Base-by-base conservation (phyloP, 2,797 vertebrate species). In the Sardinella longiceps region DNA sequence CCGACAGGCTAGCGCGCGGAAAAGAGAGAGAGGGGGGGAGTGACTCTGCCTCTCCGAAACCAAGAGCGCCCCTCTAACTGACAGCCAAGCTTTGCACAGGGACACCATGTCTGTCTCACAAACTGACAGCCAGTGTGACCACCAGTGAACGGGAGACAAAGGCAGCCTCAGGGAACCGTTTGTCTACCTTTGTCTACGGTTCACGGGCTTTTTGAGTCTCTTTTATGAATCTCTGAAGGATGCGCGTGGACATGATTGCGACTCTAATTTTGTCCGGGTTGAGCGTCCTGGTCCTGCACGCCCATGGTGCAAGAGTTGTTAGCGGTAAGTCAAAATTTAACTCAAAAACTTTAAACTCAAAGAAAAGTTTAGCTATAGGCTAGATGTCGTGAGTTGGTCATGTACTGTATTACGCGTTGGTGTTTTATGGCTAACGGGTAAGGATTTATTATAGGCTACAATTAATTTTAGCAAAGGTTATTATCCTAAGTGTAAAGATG, bases 271-370 rank as follows among this genome's bases (percentile, higher is more conserved):
- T 77, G 70, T 77, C 33, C 70, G 70, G 66, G 66, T 20, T 74
- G 66, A 39, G 70, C 70, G 37, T 77, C 37, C 37, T 77, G 5
- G 12, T 39, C 18, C 14, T 20, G 23, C 70, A 77, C 15, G 70
- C 37, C 87, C 66, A 39, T 66, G 77, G 88, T 37, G 86, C 88
- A 4, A 84, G 88, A 81, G 88, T 90, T 63, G 84, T 90, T 33
- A 90, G 89, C 39, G 89, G 89, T 90, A 85, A 88, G 89, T 85
- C 48, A 37, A 0, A 74, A 18, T 77, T 77, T 6, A 18, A 77
- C 9, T 37, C 3, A 37, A 43, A 77, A 18, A 77, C 9, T 37
- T 3, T 74, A 43, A 77, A 77, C 70, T 77, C 20, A 20, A 18
- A 37, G 12, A 74, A 77, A 77, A 77, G 70, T 77, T 77, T 43